Evolutionary conservation across 2,888 invertebrate species (phyloP), one percentile per base, ranked within the genome.

Genomic region (Nineta flava): DNA sequence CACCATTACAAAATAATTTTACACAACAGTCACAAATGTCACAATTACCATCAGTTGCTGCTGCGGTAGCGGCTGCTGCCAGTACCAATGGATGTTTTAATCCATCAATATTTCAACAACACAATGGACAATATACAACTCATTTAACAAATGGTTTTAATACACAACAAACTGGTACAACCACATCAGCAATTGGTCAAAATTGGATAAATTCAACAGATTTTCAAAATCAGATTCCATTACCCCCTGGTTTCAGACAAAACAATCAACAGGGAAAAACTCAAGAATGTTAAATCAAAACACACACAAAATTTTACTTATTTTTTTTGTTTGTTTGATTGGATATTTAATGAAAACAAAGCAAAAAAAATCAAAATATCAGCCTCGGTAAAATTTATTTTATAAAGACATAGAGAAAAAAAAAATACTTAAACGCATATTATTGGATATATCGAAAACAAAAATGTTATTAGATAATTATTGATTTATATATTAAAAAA

Each of bases 171-270:
- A 44, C 15, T 21, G n/a, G 15, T n/a, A 38, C 38, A 38, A 6
- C 26, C 26, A n/a, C 38, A 38, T 38, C 38, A n/a, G n/a, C 38
- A n/a, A 38, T 38, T 38, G 38, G 38, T 38, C 48, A 49, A 19
- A 44, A 26, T 26, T 49, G 49, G 49, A 12, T 32, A 17, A 44
- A 44, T 19, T n/a, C 44, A 13, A 19, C 44, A 21, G 66, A 67
- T 47, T 55, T 65, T 53, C 65, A 63, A 56, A 58, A 64, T 56
- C 65, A 66, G 54, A 66, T 68, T 51, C 62, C 65, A 45, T 66
- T 65, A 56, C 68, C 68, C 45, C 68, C 68, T 17, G 68, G 68
- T 42, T 68, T 68, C 59, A 60, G 68, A 58, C 52, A 52, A 42
- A 62, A 61, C 53, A 59, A 58, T 45, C 57, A 59, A 50, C 63